Evolutionary conservation across 2,113 vertebrate genomes (phyloP).

Genomic region (Engystomops pustulosus): DNA sequence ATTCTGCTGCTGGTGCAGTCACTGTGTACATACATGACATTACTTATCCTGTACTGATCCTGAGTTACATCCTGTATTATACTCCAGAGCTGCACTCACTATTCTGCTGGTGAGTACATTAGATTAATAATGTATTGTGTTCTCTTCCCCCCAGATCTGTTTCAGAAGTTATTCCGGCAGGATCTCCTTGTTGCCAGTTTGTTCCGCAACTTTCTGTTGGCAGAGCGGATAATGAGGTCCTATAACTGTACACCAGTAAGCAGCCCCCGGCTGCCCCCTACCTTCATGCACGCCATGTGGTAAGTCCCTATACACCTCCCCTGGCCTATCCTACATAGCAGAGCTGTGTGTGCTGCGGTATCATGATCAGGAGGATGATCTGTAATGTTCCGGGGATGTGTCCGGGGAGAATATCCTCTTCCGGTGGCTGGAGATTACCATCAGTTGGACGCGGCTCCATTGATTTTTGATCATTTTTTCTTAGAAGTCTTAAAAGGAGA

Average conservation of each 20-base stretch:
- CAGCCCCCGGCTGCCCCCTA: constrained; percentile 94
- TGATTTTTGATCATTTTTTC: constrained; percentile 50
- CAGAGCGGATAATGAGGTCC: constrained; percentile 96
- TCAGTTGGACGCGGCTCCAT: background rate
- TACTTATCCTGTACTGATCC: background rate
- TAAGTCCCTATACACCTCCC: constrained; percentile 76
- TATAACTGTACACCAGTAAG: constrained; percentile 98
- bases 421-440: constrained; percentile 13
- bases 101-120: no score
- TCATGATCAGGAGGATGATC: background rate
- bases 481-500: constrained; percentile 41
- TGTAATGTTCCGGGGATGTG: background rate
- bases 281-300: constrained; percentile 99
- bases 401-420: background rate
- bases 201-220: constrained; percentile 95
- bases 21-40: background rate
- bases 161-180: constrained; percentile 97
- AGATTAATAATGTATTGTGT: background rate
- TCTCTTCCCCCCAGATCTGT: constrained; percentile 81
- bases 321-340: background rate
- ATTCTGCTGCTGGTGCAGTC: no score
- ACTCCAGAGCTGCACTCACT: no score
- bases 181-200: constrained; percentile 96
- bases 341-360: background rate
- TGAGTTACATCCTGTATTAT: no score